Evolutionary conservation across 2,888 invertebrate genomes (phyloP), one percentile per base, ranked within the genome.

Genomic region (Marronus borbonicus): DNA sequence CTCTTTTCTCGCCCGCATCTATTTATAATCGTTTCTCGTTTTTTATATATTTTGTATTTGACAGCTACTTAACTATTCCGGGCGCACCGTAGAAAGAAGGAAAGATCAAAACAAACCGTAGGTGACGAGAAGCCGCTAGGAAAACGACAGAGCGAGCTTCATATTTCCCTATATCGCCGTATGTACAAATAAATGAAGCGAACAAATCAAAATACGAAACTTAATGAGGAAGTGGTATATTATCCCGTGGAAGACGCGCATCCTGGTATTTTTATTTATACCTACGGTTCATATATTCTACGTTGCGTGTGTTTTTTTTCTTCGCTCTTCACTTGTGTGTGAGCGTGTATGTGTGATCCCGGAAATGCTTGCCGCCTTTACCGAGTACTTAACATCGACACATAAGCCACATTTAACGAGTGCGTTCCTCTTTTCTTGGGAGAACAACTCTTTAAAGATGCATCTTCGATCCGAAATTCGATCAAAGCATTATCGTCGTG

Each of bases 301-400:
- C 44, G 7, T 44, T 2, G 12, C 8, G 8, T 12, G 8, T 44
- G 44, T 44, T 12, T 44, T 44, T 44, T 12, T 44, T 12, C 44
- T 44, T 44, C 8, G 5, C 44, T 8, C 8, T 44, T 8, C 2
- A 8, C 12, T 44, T 44, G 44, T 12, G 44, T 12, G 10, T 2
- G 44, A 10, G 44, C 12, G 44, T 2, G 10, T 12, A 8, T 12
- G 20, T 55, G 5, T 8, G 28, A 68, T 68, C 68, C 68, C 68
- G 68, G 68, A 68, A 68, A 50, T 28, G 5, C 28, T 52, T 50
- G 24, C 68, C 68, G 68, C 68, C 12, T 68, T 50, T 55, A 55
- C 55, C 12, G 10, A 24, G 12, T 24, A 68, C 68, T 68, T 68
- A 28, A 49, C 52, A 49, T 49, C 24, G 24, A 50, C 28, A 28